A percentile compares a stretch with the other conserved stretches of the same genome.
Evolutionary conservation across 2,113 vertebrate species (phyloP).

Genomic region (Leptobrachium ailaonicum): DNA sequence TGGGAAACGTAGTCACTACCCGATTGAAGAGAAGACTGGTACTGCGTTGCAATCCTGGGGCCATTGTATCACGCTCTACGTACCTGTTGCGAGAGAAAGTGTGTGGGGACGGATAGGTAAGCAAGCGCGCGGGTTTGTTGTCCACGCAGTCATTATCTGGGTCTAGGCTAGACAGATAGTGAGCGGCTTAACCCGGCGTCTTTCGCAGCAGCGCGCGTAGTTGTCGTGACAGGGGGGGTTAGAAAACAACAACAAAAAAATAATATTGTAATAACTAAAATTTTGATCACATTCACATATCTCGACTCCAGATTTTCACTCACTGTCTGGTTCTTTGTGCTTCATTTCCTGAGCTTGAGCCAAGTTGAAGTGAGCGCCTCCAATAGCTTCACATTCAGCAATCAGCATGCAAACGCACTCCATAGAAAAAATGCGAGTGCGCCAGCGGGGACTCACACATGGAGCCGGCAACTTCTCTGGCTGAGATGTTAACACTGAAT

Average conservation of each 20-base stretch:
- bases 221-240: neutral
- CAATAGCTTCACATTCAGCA: constrained; percentile 75
- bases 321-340: constrained; percentile 79
- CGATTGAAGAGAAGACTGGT: no score
- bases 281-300: neutral
- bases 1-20: no score
- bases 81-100: no score
- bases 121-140: no score
- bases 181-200: no score
- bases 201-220: no score
- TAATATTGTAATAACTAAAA: neutral
- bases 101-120: no score
- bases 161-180: no score
- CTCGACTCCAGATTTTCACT: constrained; percentile 32
- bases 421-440: constrained; percentile 86
- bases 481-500: constrained; percentile 70
- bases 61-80: no score
- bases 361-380: constrained; percentile 82
- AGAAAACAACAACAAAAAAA: neutral
- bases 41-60: no score
- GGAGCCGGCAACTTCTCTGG: constrained; percentile 70
- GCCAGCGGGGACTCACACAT: constrained; percentile 84
- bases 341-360: constrained; percentile 82
- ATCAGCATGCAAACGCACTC: constrained; percentile 87
- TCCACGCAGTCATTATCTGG: no score